Conservation (phyloP, 1,140 invertebrate species). For the Aphidius gifuensis region DNA sequence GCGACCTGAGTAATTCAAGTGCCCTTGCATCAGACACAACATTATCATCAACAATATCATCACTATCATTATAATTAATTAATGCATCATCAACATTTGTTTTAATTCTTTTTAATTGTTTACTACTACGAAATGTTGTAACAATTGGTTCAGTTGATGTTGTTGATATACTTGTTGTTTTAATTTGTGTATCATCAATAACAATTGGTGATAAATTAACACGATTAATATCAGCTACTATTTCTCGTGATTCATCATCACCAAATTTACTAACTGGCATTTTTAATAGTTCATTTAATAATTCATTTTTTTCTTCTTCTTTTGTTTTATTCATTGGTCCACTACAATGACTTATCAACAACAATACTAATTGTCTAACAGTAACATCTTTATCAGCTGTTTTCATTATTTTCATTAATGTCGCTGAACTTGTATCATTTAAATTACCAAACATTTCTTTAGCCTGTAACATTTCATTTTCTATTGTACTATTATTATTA, state of each 20-base stretch:
- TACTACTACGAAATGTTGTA: constrained; percentile 45
- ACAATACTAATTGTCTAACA: constrained; percentile 68
- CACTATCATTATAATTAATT: constrained; percentile 30
- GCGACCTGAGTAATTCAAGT: constrained; percentile 73
- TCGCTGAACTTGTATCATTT: constrained; percentile 70
- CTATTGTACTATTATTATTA: constrained; percentile 37
- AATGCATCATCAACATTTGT: constrained; percentile 23
- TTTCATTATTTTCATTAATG: constrained; percentile 75
- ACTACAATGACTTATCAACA: constrained; percentile 74
- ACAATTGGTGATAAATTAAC: constrained; percentile 39
- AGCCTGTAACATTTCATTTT: constrained; percentile 61
- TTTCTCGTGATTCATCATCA: constrained; percentile 41
- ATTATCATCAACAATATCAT: constrained; percentile 48
- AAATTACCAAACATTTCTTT: constrained; percentile 72
- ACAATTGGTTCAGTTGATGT: constrained; percentile 31
- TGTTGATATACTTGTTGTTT: constrained; percentile 18
- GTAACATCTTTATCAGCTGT: constrained; percentile 74
- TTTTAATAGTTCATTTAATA: constrained; percentile 66
- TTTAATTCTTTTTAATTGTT: constrained; percentile 42
- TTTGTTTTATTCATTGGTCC: constrained; percentile 62
- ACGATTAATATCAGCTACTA: constrained; percentile 43
- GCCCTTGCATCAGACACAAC: constrained; percentile 69
- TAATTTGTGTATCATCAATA: background rate
- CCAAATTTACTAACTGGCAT: constrained; percentile 55
- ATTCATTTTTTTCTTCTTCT: constrained; percentile 63